Percentiles rank a stretch among this genome's conserved stretches.
Evolutionary conservation across 2,113 vertebrate species (phyloP).

Genomic region (Phrynosoma blainvillii): DNA sequence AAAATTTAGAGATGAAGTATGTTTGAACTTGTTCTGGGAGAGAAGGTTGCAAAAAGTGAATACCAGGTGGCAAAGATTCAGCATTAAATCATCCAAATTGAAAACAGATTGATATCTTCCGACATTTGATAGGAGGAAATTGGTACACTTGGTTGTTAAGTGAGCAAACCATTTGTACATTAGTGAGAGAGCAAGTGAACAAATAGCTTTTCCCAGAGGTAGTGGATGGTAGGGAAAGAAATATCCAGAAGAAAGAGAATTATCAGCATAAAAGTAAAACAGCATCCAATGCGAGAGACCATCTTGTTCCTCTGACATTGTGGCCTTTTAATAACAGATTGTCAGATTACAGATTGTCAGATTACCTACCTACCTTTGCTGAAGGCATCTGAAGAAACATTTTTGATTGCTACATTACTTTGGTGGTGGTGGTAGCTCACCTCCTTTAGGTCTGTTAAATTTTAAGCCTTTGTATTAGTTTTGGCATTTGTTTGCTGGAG

Average conservation of each 20-base stretch:
- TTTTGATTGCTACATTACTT: neutral
- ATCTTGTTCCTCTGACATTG: neutral
- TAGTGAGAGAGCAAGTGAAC: slow-evolving; percentile 3
- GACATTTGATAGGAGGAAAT: slow-evolving; percentile 24
- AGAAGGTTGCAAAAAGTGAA: neutral
- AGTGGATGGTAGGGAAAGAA: neutral
- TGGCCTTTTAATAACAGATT: neutral
- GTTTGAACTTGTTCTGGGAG: neutral
- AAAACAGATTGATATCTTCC: slow-evolving; percentile 25
- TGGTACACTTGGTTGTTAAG: slow-evolving; percentile 12
- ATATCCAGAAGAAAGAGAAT: neutral
- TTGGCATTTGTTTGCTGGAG: neutral
- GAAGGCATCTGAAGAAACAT: neutral
- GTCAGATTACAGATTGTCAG: neutral
- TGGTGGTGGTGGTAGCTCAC: too few species aligned
- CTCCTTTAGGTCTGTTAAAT: too few species aligned
- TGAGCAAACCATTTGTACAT: neutral
- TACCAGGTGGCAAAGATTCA: slow-evolving; percentile 8
- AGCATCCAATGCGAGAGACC: neutral
- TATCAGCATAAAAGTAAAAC: neutral
- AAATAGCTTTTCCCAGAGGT: slow-evolving; percentile 3
- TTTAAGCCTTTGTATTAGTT: neutral
- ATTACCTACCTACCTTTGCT: too few species aligned
- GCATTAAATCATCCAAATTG: slow-evolving; percentile 11
- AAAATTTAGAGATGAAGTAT: neutral